Conservation (phyloP, 64 coral and sea anemone genomes). For the Platygyra sinensis region DNA sequence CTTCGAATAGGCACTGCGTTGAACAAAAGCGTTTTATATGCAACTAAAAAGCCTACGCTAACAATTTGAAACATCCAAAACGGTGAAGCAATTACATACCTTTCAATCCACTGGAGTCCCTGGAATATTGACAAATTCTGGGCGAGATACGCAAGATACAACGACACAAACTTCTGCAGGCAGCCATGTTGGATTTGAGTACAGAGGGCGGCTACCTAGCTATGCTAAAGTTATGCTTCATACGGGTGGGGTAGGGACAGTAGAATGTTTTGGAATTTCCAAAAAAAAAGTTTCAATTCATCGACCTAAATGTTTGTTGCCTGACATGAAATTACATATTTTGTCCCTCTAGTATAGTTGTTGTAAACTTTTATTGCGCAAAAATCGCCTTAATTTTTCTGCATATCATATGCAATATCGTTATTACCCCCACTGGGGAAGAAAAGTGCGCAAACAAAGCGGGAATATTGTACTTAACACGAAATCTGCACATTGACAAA, state of each 20-base stretch:
- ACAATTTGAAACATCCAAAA: background rate
- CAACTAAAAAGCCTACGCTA: background rate
- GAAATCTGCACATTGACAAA: background rate
- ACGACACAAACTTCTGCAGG: background rate
- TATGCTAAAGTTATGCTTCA: too few relatives aligned
- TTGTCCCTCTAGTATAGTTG: background rate
- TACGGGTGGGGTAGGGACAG: background rate
- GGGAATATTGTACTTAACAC: background rate
- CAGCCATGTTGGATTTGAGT: conserved; percentile 9
- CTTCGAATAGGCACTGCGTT: too few relatives aligned
- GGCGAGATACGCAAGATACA: background rate
- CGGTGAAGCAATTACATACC: background rate
- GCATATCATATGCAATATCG: background rate
- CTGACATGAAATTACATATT: background rate
- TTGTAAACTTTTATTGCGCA: background rate
- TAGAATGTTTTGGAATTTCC: background rate
- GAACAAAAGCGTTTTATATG: too few relatives aligned
- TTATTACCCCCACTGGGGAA: background rate
- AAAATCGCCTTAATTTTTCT: too few relatives aligned
- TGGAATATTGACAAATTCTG: background rate
- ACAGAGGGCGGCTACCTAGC: background rate
- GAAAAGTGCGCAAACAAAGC: background rate
- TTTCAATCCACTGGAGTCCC: conserved; percentile 9
- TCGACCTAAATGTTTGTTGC: background rate
- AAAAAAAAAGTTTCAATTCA: background rate